phyloP scores from a whole-genome alignment of 2,113 vertebrate genomes.

The Paraplagusia blochii region DNA sequence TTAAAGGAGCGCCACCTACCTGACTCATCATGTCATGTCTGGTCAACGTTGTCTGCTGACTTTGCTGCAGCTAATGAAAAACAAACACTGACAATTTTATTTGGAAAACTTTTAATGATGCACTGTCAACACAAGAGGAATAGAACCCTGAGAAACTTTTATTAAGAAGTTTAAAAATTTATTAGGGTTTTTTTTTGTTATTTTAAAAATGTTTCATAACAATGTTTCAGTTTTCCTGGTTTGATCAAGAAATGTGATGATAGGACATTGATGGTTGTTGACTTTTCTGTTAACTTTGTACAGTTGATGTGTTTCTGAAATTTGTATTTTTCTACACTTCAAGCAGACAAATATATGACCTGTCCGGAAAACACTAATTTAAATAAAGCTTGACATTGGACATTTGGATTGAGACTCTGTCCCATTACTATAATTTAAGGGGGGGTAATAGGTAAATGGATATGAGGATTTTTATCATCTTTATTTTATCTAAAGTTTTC shows the following conservation, averaged over 20 bases:
- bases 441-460: not conserved
- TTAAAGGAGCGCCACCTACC: constrained; percentile 73
- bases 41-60: no score
- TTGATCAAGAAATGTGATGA: not conserved
- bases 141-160: not conserved
- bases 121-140: not conserved
- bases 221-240: no score
- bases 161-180: not conserved
- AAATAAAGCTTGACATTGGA: constrained; percentile 25
- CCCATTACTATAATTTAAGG: not conserved
- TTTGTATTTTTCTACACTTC: constrained; percentile 47
- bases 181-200: not conserved
- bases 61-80: no score
- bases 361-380: constrained; percentile 2
- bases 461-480: not conserved
- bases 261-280: not conserved
- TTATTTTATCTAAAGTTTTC: no score
- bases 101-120: no score
- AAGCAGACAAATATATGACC: constrained; percentile 1
- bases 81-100: no score
- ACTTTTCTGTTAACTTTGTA: constrained; percentile 11
- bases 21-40: constrained; percentile 11
- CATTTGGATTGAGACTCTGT: not conserved
- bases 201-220: no score
- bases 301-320: constrained; percentile 11